Base-by-base conservation (phyloP, 2,113 vertebrate species). In the Natator depressus region DNA sequence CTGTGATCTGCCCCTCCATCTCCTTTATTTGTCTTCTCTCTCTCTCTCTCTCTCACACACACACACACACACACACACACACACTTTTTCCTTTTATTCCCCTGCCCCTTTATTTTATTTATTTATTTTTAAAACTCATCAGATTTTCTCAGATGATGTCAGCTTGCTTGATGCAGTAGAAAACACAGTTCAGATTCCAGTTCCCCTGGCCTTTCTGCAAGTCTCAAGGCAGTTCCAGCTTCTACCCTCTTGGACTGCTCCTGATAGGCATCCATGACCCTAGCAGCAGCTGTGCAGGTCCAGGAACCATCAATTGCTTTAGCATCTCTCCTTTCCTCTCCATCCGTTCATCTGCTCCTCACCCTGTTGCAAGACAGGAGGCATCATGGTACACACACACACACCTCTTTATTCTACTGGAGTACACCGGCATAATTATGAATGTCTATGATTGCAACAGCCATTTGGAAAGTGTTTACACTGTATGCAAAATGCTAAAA, bases 331-430 rank as follows among this genome's bases (percentile, higher is more conserved):
- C 31, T 91, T 88, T 80, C 57, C 35, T 83, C 82, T 85, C 53
- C 1, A 0, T 6, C 79, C 62, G 38, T 90, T 91, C 3, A 35
- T 57, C 53, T 62, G n/a, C 4, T 72, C 69, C n/a, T n/a, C n/a
- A n/a, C 5, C 69, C 19, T 72, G 69, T 10, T 38, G 4, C n/a
- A 38, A 72, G 69, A 72, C 69, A 72, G 35, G n/a, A 72, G 59
- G 59, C 29, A 65, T 65, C 27, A 35, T 31, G 59, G 59, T 55
- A 24, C 22, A 55, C 12, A 55, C 12, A 55, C 12, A 55, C n/a
- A 72, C 65, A n/a, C 69, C 65, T 90, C 89, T 89, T 59, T 79
- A 95, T 87, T 89, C 88, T 85, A 1, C 47, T 82, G 53, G 9
- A 91, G 10, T 42, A 51, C 90, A 3, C 75, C 80, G 83, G 80